Percentiles rank a stretch among this genome's conserved stretches.
phyloP scores from a whole-genome alignment of 2,888 invertebrate genomes.

The Cephus spinipes region DNA sequence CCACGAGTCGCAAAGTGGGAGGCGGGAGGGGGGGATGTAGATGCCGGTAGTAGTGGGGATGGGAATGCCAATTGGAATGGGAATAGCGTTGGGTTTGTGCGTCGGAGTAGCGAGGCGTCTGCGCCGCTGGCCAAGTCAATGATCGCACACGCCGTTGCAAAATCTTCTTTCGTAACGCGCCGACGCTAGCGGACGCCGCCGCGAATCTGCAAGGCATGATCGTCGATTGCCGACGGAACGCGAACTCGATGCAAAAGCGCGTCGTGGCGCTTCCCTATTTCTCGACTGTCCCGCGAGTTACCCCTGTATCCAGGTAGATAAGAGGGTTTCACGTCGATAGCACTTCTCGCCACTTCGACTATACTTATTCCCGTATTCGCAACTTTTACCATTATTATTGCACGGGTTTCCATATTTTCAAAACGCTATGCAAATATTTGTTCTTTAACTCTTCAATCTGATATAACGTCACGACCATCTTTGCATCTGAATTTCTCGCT shows the following conservation, averaged over 20 bases:
- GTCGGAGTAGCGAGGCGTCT: constrained; percentile 30
- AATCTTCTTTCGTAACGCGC: constrained; percentile 1
- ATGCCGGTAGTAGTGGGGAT: constrained; percentile 25
- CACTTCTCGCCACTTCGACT: background rate
- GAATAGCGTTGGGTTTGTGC: background rate
- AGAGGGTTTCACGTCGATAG: background rate
- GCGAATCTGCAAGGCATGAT: background rate
- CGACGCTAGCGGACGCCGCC: background rate
- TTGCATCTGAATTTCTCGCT: background rate
- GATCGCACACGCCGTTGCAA: constrained; percentile 22
- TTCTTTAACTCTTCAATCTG: background rate
- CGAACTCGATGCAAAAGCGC: constrained; percentile 24
- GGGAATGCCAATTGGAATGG: background rate
- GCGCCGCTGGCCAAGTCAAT: constrained; percentile 35
- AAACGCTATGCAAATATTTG: background rate
- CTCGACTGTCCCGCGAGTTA: background rate
- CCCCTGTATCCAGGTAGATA: background rate
- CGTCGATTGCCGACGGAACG: background rate
- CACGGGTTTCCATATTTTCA: background rate
- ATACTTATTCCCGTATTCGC: background rate
- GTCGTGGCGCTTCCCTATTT: constrained; percentile 23
- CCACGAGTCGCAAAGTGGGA: constrained; percentile 11
- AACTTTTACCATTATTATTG: background rate
- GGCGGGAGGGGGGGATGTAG: constrained; percentile 12
- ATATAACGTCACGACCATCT: background rate